These are phyloP conservation scores for Pavo muticus DNA, from an alignment of 2,113 vertebrate genomes.

Conservation along the genomic window DNA sequence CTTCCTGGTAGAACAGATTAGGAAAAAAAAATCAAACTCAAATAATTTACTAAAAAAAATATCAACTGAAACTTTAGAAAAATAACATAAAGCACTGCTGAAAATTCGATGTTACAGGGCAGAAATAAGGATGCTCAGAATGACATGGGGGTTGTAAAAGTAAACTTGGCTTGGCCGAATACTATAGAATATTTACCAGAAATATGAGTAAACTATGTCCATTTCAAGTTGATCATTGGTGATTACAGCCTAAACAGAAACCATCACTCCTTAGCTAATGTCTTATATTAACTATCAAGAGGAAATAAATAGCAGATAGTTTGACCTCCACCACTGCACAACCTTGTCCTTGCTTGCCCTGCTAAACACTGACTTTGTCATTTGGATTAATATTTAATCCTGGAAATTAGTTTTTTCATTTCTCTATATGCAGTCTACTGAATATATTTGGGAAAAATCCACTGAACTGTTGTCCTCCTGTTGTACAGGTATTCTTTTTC, in stretches of 20 bases:
- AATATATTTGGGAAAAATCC: background rate
- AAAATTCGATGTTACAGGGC: background rate
- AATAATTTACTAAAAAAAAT: background rate
- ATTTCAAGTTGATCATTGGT: background rate
- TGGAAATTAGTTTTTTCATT: constrained; percentile 14
- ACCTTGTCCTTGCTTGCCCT: background rate
- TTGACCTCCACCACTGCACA: background rate
- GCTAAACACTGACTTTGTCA: background rate
- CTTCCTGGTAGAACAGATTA: background rate
- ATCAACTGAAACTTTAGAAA: background rate
- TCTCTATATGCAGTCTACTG: background rate
- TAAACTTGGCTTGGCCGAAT: background rate
- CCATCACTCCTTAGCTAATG: background rate
- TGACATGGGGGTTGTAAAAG: background rate
- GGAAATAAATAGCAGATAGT: background rate
- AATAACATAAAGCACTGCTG: background rate
- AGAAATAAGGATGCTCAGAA: background rate
- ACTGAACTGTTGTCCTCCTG: background rate
- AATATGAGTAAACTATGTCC: background rate
- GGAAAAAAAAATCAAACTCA: background rate
- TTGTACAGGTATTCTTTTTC: background rate
- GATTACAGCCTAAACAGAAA: background rate
- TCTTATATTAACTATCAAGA: background rate
- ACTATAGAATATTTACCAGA: background rate
- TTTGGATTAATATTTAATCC: constrained; percentile 36